Conservation (phyloP, 2,888 invertebrate genomes). For the Mythimna ferrago region DNA sequence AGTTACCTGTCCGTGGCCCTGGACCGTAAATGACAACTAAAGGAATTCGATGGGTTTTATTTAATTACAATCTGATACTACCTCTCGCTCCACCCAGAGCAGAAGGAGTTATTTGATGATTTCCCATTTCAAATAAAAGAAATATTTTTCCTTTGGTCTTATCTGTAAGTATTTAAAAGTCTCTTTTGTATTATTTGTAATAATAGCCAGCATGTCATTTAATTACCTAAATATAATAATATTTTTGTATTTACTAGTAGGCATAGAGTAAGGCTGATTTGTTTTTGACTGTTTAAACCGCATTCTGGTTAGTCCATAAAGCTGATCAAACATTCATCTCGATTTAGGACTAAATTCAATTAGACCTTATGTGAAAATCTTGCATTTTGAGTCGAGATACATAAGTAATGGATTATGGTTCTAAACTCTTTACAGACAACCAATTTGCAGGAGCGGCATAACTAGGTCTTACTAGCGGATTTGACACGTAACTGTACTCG, state of each 20-base stretch:
- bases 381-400: not conserved
- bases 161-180: not conserved
- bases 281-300: not conserved
- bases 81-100: too few species aligned
- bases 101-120: too few species aligned
- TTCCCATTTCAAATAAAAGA: too few species aligned
- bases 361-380: not conserved
- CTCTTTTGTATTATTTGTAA: slow-evolving; percentile 8
- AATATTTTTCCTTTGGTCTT: not conserved
- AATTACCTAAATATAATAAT: slow-evolving; percentile 23
- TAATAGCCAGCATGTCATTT: slow-evolving; percentile 42
- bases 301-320: not conserved
- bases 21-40: too few species aligned
- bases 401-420: not conserved
- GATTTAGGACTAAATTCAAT: not conserved
- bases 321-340: slow-evolving; percentile 3
- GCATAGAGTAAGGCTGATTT: slow-evolving; percentile 7
- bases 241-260: slow-evolving; percentile 32
- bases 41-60: too few species aligned
- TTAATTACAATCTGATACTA: too few species aligned
- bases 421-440: not conserved
- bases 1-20: too few species aligned
- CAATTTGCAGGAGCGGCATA: not conserved
- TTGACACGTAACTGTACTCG: slow-evolving; percentile 33
- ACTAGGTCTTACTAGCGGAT: slow-evolving; percentile 31